Percentiles rank a stretch among this genome's conserved stretches.
Evolutionary conservation across 64 coral and sea anemone genomes (phyloP).

Genomic region (Montipora capricornis): DNA sequence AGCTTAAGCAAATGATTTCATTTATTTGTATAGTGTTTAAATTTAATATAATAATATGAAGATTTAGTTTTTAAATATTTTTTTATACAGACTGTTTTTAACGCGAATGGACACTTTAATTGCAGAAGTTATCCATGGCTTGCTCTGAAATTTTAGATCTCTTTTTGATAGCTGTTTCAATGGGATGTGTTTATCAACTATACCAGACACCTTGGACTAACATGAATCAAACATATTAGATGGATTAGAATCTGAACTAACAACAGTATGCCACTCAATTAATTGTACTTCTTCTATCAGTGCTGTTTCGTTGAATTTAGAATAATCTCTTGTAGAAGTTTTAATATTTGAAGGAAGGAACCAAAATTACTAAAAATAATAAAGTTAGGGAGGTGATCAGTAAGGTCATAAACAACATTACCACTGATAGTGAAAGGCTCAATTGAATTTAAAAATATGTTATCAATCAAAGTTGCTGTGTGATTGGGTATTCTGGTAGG

Average conservation of each 20-base stretch:
- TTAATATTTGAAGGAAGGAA: constrained; percentile 29
- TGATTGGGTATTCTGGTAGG: constrained; percentile 49
- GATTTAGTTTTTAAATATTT: no score
- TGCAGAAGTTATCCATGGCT: constrained; percentile 12
- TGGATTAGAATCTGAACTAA: background rate
- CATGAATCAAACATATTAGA: background rate
- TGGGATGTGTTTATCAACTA: background rate
- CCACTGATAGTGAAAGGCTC: constrained; percentile 20
- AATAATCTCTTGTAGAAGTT: constrained; percentile 41
- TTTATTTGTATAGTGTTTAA: constrained; percentile 10
- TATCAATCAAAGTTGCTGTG: constrained; percentile 52
- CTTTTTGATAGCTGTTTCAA: background rate
- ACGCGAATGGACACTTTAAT: no score
- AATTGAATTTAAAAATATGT: constrained; percentile 63
- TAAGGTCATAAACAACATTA: background rate
- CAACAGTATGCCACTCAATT: background rate
- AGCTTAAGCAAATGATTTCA: constrained; percentile 4
- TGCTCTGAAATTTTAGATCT: constrained; percentile 14
- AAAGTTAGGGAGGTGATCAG: background rate
- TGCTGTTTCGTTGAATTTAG: constrained; percentile 25
- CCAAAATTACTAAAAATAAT: constrained; percentile 37
- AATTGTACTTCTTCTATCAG: constrained; percentile 1
- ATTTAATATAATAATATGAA: background rate
- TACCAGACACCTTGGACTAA: constrained; percentile 1
- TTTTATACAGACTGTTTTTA: no score